Percentiles rank a stretch among this genome's conserved stretches.
phyloP scores from a whole-genome alignment of 2,113 vertebrate genomes.

The Xiphophorus hellerii region DNA sequence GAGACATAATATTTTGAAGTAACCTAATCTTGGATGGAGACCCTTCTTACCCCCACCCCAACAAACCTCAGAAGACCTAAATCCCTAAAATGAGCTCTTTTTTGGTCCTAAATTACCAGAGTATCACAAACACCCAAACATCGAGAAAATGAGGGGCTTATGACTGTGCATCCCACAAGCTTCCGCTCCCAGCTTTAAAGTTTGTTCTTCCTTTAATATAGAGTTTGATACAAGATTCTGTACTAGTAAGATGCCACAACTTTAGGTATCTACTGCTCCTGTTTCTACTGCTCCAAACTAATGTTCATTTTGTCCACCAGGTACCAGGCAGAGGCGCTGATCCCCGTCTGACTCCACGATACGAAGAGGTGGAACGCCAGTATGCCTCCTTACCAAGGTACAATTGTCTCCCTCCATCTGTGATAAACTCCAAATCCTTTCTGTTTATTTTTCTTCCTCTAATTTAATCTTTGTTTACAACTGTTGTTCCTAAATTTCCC shows the following conservation, averaged over 20 bases:
- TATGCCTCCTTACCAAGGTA: slow-evolving; percentile 78
- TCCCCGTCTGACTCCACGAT: slow-evolving; percentile 64
- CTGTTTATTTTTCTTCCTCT: slow-evolving; percentile 4
- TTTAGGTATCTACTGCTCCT: neutral
- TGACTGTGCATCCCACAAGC: neutral
- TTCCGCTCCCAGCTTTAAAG: slow-evolving; percentile 3
- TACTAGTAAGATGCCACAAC: neutral
- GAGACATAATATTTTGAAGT: slow-evolving; percentile 65
- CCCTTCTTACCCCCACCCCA: slow-evolving; percentile 11
- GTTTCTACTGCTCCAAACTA: neutral
- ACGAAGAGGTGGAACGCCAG: slow-evolving; percentile 76
- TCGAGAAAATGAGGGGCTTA: slow-evolving; percentile 8
- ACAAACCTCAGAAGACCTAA: slow-evolving; percentile 41
- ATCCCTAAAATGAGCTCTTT: slow-evolving; percentile 59
- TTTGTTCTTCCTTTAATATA: neutral
- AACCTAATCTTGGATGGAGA: slow-evolving; percentile 62
- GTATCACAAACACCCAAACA: slow-evolving; percentile 34
- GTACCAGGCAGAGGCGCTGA: slow-evolving; percentile 64
- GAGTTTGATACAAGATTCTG: neutral
- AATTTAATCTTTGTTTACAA: slow-evolving; percentile 34
- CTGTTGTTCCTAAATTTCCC: slow-evolving; percentile 15
- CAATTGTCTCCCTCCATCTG: neutral
- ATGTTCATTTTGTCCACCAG: slow-evolving; percentile 40
- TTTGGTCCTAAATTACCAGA: slow-evolving; percentile 50
- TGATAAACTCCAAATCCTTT: neutral